phyloP scores from a whole-genome alignment of 2,797 vertebrate species.

The Lindbergichthys nudifrons region DNA sequence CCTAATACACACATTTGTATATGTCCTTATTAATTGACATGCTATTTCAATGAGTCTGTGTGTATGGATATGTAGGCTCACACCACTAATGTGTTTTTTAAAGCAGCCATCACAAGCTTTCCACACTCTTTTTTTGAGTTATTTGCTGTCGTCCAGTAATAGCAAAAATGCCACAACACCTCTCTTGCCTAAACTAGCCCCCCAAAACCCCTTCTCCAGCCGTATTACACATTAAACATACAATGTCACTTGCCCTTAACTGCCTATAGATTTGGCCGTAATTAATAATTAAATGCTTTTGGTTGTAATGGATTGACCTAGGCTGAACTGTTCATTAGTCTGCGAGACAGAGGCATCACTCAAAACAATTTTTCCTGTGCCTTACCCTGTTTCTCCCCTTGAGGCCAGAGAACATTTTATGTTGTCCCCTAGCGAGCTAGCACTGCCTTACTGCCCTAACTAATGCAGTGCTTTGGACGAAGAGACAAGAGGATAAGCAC shows the following conservation, averaged over 20 bases:
- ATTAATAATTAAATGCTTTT: constrained; percentile 99
- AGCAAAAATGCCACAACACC: constrained; percentile 85
- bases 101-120: constrained; percentile 51
- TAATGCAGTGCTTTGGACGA: constrained; percentile 76
- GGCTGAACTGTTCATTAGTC: constrained; percentile 97
- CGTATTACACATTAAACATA: constrained; percentile 92
- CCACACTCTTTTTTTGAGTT: constrained; percentile 41
- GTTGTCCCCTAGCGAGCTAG: constrained; percentile 49
- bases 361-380: constrained; percentile 90
- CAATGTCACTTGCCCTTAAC: constrained; percentile 91
- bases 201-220: constrained; percentile 54
- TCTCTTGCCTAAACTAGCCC: constrained; percentile 21
- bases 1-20: background rate
- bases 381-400: constrained; percentile 81
- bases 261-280: constrained; percentile 91
- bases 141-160: constrained; percentile 89
- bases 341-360: constrained; percentile 94
- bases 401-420: constrained; percentile 54
- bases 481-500: constrained; percentile 49
- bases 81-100: constrained; percentile 25
- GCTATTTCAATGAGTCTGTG: background rate
- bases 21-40: background rate
- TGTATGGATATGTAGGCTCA: constrained; percentile 22
- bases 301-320: constrained; percentile 98
- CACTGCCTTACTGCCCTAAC: constrained; percentile 69